Percentiles rank a stretch among this genome's conserved stretches.
Conservation (phyloP, 1,140 invertebrate species). For the Oncopodura yosiiana region DNA sequence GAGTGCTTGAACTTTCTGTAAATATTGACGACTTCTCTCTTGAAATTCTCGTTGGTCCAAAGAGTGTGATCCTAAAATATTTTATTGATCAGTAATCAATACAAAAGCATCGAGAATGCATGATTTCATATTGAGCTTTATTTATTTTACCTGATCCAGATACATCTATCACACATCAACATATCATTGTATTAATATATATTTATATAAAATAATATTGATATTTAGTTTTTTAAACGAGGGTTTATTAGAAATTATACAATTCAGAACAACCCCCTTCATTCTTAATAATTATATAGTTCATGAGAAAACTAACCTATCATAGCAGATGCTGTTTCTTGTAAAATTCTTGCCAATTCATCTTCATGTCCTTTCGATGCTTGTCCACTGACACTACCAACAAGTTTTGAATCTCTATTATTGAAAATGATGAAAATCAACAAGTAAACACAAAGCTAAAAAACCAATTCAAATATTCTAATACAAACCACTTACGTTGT, state of each 20-base stretch:
- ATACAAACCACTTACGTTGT: constrained; percentile 4
- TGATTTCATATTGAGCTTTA: no score
- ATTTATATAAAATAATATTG: no score
- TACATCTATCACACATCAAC: no score
- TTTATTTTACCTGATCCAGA: no score
- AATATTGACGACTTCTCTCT: constrained; percentile 29
- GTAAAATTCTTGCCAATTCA: constrained; percentile 33
- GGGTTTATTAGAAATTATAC: no score
- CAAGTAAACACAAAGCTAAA: neutral
- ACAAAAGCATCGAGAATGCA: no score
- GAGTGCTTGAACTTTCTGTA: constrained; percentile 27
- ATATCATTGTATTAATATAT: no score
- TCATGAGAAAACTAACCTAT: no score
- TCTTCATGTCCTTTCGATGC: constrained; percentile 29
- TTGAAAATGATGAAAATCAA: neutral
- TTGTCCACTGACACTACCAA: constrained; percentile 5
- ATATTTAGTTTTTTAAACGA: no score
- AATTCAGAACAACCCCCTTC: no score
- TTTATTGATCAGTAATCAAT: no score
- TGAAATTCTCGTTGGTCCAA: constrained; percentile 34
- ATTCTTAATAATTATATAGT: no score
- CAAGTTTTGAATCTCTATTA: constrained; percentile 18
- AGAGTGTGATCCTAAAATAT: constrained; percentile 33
- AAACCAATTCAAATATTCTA: neutral
- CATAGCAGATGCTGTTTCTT: constrained; percentile 35